Evolutionary conservation across 2,888 invertebrate species (phyloP).

Genomic region (Cybosia mesomella): DNA sequence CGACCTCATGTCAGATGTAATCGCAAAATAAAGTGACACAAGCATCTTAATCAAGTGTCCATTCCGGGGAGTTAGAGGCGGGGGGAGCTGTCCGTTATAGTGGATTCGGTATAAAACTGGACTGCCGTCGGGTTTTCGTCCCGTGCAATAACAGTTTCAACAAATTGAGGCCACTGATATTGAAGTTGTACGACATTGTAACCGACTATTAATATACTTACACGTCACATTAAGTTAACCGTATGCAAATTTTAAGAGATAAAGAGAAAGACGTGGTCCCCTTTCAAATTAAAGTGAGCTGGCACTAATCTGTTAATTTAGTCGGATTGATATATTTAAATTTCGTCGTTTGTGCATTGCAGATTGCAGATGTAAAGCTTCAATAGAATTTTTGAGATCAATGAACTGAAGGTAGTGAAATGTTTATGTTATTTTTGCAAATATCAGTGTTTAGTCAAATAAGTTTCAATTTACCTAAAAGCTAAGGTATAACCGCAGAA

Average conservation of each 20-base stretch:
- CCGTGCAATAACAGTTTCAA: slow-evolving; percentile 82
- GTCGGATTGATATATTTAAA: slow-evolving; percentile 5
- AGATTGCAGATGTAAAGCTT: neutral
- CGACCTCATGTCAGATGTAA: slow-evolving; percentile 78
- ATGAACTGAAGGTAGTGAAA: neutral
- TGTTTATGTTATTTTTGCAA: neutral
- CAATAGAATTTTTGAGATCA: neutral
- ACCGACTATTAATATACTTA: slow-evolving; percentile 59
- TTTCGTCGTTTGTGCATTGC: neutral
- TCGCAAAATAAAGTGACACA: slow-evolving; percentile 83
- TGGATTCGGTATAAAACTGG: slow-evolving; percentile 77
- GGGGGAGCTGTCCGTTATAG: slow-evolving; percentile 77
- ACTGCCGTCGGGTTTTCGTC: slow-evolving; percentile 67
- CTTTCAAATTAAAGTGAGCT: slow-evolving; percentile 20
- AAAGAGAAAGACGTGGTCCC: slow-evolving; percentile 20
- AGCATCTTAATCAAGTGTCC: slow-evolving; percentile 85
- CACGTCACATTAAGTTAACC: slow-evolving; percentile 44
- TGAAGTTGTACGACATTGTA: slow-evolving; percentile 69
- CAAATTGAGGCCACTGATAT: slow-evolving; percentile 82
- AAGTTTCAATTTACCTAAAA: too few relatives aligned
- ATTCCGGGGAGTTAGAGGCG: slow-evolving; percentile 77
- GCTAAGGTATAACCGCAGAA: too few relatives aligned
- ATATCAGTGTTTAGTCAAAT: neutral
- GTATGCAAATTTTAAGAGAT: slow-evolving; percentile 37
- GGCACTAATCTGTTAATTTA: slow-evolving; percentile 18